Base-by-base conservation (phyloP, 2,888 invertebrate species). In the Cephus sareptanus region DNA sequence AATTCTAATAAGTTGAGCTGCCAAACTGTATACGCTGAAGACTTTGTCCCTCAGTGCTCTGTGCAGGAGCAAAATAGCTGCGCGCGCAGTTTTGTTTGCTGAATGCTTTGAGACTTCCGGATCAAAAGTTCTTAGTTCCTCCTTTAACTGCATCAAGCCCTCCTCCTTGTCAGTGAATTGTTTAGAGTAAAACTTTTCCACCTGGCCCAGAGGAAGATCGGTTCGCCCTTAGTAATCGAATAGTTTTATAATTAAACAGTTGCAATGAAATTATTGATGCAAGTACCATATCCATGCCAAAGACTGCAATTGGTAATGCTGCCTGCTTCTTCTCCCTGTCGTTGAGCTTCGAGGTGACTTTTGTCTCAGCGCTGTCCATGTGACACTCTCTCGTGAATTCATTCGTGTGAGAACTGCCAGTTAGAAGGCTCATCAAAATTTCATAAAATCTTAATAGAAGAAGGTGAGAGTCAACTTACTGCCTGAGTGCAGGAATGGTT, bases 81-180 rank as follows among this genome's bases (percentile, higher is more conserved):
- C 97, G 33, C 97, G 92, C 0, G 97, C 96, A 0, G 96, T 96
- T 92, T 97, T 97, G 90, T 97, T 97, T 0, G 95, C 94, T 0
- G 94, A 93, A 83, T 94, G 93, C 86, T 91, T 91, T 0, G 89
- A 87, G 1, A 86, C 85, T 77, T 90, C 91, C 11, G 86, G 79
- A 84, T 93, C 92, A 81, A 93, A 93, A 4, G 91, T 89, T 75
- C 92, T 88, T 71, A 94, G 86, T 81, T 93, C 93, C 78, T 93
- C 93, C 85, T 94, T 94, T 73, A 97, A 92, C 31, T 94, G 93
- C 81, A 95, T 94, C n/a, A 98, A 91, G 0, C 97, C 97, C 87
- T 97, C 97, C 89, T 97, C 97, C 88, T 97, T 97, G 90, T 97
- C 97, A 74, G 97, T 94, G 91, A 96, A 98, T 90, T 96, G 97